Evolutionary conservation across 1,140 invertebrate genomes (phyloP), one percentile per base, ranked within the genome.

Genomic region (roundworm (Caenorhabditis elegans)): DNA sequence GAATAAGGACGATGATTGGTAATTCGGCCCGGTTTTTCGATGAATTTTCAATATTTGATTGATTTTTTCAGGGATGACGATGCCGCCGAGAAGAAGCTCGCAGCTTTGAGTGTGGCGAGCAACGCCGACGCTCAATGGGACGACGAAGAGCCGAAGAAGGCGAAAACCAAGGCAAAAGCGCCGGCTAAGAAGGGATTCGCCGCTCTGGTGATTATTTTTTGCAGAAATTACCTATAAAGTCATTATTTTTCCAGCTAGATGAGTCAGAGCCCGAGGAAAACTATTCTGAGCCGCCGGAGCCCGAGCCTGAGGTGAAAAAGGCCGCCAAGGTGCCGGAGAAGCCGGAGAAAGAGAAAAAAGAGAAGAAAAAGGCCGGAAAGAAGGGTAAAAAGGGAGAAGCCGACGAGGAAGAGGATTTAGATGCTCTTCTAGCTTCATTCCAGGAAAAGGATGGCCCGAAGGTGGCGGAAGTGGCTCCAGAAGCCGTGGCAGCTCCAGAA

Each of bases 381-480:
- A 65, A 65, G 53, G 39, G 22, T 8, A 79, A 79, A 47, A 65
- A 79, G 39, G 78, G 43, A 19, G 60, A 82, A 6, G 65, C 60
- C 1, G 82, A 83, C 13, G 82, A 83, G 3, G 82, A 83, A 5
- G 82, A 83, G 3, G 82, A 83, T 60, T 47, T 83, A 6, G 82
- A 83, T 26, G 51, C 82, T 28, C 19, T 83, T 43, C 28, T 83
- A 17, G 78, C 78, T 15, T 5, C 17, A 6, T 26, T 79, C 3
- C 53, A 79, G 53, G 39, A 15, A 34, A 24, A 43, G 13, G 22
- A 36, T 1, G 48, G 11, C 6, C 8, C 4, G 39, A 48, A 22
- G 24, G 65, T 24, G n/a, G n/a, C n/a, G n/a, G n/a, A n/a, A 46
- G 28, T 24, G 31, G 24, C 31, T 24, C 22, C 51, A 26, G 51